A percentile compares a stretch with the other conserved stretches of the same genome.
These are phyloP conservation scores for Epizoanthus ramosus DNA, from an alignment of 92 coral and sea anemone genomes.

Conservation along the genomic window DNA sequence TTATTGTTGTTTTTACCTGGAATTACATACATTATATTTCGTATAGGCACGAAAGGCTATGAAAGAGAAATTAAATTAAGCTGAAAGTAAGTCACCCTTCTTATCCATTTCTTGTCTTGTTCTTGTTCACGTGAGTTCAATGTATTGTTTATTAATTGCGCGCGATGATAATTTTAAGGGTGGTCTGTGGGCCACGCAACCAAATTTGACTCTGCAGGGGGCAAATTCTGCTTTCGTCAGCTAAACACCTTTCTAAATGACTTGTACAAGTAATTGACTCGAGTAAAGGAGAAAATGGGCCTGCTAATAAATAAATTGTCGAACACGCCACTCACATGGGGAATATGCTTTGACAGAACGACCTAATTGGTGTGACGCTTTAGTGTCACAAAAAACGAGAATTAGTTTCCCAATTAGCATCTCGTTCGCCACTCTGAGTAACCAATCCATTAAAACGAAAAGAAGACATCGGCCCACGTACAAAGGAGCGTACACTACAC, in stretches of 20 bases:
- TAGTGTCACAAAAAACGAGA: slow-evolving; percentile 27
- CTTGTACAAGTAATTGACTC: slow-evolving; percentile 41
- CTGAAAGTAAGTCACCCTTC: background rate
- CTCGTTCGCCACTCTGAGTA: background rate
- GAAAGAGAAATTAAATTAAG: background rate
- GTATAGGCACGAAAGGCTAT: slow-evolving; percentile 11
- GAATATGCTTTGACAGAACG: slow-evolving; percentile 29
- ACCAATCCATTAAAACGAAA: too few relatives aligned
- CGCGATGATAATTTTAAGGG: background rate
- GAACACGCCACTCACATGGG: slow-evolving; percentile 37
- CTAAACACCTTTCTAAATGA: slow-evolving; percentile 23
- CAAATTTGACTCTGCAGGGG: slow-evolving; percentile 32
- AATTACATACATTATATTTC: background rate
- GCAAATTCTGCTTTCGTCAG: background rate
- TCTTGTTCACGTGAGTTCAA: background rate
- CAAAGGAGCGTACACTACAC: background rate
- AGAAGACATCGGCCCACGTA: background rate
- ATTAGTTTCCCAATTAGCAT: slow-evolving; percentile 31
- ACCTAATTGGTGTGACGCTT: slow-evolving; percentile 23
- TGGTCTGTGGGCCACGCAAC: slow-evolving; percentile 4
- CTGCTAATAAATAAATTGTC: slow-evolving; percentile 28
- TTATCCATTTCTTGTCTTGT: background rate
- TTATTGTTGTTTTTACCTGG: slow-evolving; percentile 11
- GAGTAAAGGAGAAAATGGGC: slow-evolving; percentile 37
- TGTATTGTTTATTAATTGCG: background rate